Base-by-base conservation (phyloP, 1,140 invertebrate species). In the Oryctes rhinoceros region DNA sequence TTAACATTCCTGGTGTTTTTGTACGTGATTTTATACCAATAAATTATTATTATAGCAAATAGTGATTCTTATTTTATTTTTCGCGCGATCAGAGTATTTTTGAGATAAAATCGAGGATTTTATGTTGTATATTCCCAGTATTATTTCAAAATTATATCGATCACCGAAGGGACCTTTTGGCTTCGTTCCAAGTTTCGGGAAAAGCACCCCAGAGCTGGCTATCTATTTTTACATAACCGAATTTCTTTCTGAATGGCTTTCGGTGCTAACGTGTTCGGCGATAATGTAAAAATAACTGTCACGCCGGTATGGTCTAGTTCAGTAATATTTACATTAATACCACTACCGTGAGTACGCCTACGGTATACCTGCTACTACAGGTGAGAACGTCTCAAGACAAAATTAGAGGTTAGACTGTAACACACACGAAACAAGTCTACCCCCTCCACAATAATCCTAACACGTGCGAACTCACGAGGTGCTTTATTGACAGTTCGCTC, bases 391-490 rank as follows among this genome's bases (percentile, higher is more conserved):
- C 18, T 10, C 11, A 67, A 67, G 20, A 67, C 65, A 11, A 35
- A 20, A 24, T 67, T 67, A 18, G 65, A 67, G 65, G 65, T 67
- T 67, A 67, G 65, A 67, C 13, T 53, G n/a, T 15, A 53, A 53
- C 49, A 18, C 4, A 13, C 0, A 53, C 49, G 49, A 53, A 53
- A 53, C 49, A 67, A 4, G 6, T 7, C 65, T 24, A 24, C 30
- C 65, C 65, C 65, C 65, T 35, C 65, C 30, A 24, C 65, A 67
- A 35, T 35, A 35, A 67, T 24, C 7, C n/a, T 35, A 67, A 67
- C 65, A 67, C 65, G 65, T 67, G 65, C 4, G 65, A 67, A 67
- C 65, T 67, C 65, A 67, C 65, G 65, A 67, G 65, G 65, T 18
- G 13, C 65, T 67, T 65, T 67, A 67, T 67, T 67, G 65, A 67